Conservation (phyloP, 1,140 invertebrate genomes). For the Heliconius nattereri region DNA sequence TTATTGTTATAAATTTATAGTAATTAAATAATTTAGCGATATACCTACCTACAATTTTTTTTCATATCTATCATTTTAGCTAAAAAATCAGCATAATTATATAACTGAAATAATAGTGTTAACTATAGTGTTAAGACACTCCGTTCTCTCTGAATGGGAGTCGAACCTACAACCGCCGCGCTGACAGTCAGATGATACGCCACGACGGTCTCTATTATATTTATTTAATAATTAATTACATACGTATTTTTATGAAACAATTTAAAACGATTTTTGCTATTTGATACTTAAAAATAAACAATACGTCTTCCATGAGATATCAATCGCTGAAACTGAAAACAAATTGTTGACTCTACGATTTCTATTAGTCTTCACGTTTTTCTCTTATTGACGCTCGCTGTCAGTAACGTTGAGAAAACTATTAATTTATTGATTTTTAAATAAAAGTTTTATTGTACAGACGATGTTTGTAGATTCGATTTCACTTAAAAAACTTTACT, state of each 20-base stretch:
- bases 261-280: too few species aligned
- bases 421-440: neutral
- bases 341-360: constrained; percentile 16
- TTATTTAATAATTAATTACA: neutral
- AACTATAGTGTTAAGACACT: too few species aligned
- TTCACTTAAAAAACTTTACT: neutral
- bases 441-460: too few species aligned
- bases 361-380: neutral
- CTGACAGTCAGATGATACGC: too few species aligned
- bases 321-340: constrained; percentile 14
- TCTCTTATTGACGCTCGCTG: constrained; percentile 3
- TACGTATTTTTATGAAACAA: neutral
- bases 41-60: too few species aligned
- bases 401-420: neutral
- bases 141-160: too few species aligned
- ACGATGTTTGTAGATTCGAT: neutral
- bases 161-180: neutral
- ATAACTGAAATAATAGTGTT: too few species aligned
- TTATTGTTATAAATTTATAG: too few species aligned
- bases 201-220: neutral
- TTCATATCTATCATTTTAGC: too few species aligned
- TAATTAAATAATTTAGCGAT: too few species aligned
- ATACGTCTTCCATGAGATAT: neutral
- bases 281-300: neutral
- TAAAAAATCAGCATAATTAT: too few species aligned